Evolutionary conservation across 2,113 vertebrate genomes (phyloP), one percentile per base, ranked within the genome.

Genomic region (Vulpes lagopus): DNA sequence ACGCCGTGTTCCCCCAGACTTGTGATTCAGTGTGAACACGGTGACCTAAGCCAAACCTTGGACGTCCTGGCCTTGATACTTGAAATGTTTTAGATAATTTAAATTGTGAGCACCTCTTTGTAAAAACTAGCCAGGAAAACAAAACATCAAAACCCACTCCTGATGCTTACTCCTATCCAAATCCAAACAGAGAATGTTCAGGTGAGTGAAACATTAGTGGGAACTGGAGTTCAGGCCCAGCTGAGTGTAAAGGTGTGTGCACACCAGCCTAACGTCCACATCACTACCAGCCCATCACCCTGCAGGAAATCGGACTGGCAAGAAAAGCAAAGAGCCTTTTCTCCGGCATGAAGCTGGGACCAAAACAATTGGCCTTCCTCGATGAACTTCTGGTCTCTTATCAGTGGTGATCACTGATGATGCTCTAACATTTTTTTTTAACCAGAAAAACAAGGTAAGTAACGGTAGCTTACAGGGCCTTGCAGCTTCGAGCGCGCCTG

Each of bases 1-100:
- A 7, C 2, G 2, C 32, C 38, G 2, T 35, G 17, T 38, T 88
- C 83, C 79, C n/a, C 30, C 0, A 2, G 71, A 60, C 55, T 74
- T 93, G n/a, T 59, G 32, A 93, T 57, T 79, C 67, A 51, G 32
- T n/a, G 55, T 73, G 83, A 93, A 76, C 62, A 23, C 23, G 35
- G n/a, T 43, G 35, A 94, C 49, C 86, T 20, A 16, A 59, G 43
- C 59, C 84, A 32, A 84, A 79, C 23, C 19, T 43, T 55, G 49
- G 86, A 60, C 78, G 53, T 7, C 94, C 32, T 53, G 84, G 43
- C 32, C 57, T 76, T 93, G 12, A 69, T 64, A 30, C 79, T 74
- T 82, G 55, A 73, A 95, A 62, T 35, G 5, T n/a, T 71, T 88
- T n/a, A 60, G 1, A 82, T 90, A 64, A 64, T 55, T 83, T 64